phyloP scores from a whole-genome alignment of 2,113 vertebrate species.

The Chroicocephalus ridibundus region DNA sequence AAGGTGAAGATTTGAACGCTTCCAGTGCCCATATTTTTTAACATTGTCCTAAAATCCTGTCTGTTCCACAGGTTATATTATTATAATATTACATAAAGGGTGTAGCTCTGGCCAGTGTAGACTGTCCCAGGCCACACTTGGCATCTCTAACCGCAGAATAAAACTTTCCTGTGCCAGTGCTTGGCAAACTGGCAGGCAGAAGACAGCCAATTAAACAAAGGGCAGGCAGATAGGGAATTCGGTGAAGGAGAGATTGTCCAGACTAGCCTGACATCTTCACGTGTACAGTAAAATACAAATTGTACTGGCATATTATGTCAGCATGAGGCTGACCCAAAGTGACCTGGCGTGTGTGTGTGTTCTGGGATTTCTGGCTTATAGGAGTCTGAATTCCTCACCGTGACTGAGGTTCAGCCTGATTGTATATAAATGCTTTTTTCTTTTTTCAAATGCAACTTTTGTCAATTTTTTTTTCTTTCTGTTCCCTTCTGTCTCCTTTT shows the following conservation, averaged over 20 bases:
- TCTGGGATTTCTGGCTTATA: neutral
- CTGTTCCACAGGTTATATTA: neutral
- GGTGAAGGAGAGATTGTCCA: neutral
- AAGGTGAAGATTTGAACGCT: neutral
- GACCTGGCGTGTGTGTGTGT: neutral
- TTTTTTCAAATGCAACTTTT: neutral
- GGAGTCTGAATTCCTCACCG: neutral
- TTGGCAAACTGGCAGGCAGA: accelerated
- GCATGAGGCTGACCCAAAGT: neutral
- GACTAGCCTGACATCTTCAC: neutral
- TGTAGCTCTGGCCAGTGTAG: neutral
- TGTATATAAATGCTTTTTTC: neutral
- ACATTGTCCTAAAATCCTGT: neutral
- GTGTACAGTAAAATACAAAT: neutral
- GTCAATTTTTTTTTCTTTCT: neutral
- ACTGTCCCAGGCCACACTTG: neutral
- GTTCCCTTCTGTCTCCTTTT: neutral
- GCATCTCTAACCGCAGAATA: neutral
- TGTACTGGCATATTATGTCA: neutral
- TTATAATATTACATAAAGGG: neutral
- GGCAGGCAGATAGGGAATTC: neutral
- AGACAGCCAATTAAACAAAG: neutral
- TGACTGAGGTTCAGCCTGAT: neutral
- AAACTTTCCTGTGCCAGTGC: neutral
- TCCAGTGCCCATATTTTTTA: neutral